Evolutionary conservation across 2,113 vertebrate species (phyloP).

Genomic region (Halichoeres trimaculatus): DNA sequence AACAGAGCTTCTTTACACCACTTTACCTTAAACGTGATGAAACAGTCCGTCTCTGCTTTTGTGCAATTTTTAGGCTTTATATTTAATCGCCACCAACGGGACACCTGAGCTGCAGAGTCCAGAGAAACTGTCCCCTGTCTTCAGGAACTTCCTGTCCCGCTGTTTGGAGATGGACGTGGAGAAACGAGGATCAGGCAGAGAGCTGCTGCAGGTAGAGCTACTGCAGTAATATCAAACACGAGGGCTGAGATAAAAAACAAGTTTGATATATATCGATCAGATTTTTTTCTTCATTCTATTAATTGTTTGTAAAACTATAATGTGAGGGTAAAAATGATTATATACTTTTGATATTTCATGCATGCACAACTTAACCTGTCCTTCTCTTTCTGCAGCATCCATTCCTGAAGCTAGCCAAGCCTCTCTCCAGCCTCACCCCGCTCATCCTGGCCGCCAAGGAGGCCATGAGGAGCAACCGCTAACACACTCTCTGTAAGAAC

Average conservation of each 20-base stretch:
- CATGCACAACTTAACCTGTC: background rate
- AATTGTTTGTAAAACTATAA: no score
- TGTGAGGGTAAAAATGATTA: no score
- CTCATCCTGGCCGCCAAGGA: conserved; percentile 85
- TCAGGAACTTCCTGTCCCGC: conserved; percentile 81
- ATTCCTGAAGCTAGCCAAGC: conserved; percentile 83
- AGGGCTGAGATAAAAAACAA: background rate
- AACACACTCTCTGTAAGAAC: conserved; percentile 39
- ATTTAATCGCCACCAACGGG: conserved; percentile 85
- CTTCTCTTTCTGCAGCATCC: conserved; percentile 72
- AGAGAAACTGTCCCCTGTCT: conserved; percentile 83
- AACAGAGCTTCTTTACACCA: no score
- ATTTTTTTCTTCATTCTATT: no score
- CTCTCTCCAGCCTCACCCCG: conserved; percentile 83
- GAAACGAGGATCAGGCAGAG: conserved; percentile 81
- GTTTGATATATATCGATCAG: no score
- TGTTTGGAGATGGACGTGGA: conserved; percentile 86
- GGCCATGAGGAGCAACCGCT: conserved; percentile 83
- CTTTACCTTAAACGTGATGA: background rate
- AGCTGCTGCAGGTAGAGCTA: conserved; percentile 82
- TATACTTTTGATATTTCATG: background rate
- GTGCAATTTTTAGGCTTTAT: conserved; percentile 76
- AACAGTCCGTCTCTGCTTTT: background rate
- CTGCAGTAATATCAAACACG: background rate
- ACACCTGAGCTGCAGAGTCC: conserved; percentile 85